A percentile compares a stretch with the other conserved stretches of the same genome.
phyloP scores from a whole-genome alignment of 1,140 invertebrate species.

The Lordiphosa clarofinis region DNA sequence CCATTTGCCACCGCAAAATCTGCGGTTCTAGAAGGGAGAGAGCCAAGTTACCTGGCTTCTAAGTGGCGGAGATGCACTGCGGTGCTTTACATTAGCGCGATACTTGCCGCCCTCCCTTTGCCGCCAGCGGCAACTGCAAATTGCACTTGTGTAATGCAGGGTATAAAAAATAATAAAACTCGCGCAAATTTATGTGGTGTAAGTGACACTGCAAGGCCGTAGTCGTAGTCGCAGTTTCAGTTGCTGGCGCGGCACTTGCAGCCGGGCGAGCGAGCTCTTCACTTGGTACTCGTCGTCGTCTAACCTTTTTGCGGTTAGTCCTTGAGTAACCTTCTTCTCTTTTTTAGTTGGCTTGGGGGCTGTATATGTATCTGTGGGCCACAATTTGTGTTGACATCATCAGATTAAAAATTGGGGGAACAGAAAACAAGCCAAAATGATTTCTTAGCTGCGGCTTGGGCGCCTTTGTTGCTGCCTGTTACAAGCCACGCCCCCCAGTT shows the following conservation, averaged over 20 bases:
- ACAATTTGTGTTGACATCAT: constrained; percentile 78
- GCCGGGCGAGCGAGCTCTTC: constrained; percentile 22
- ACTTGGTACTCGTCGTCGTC: constrained; percentile 58
- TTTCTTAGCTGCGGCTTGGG: constrained; percentile 46
- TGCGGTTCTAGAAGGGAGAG: too few relatives aligned
- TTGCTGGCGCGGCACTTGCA: constrained; percentile 31
- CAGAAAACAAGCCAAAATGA: constrained; percentile 69
- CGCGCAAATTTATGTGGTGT: constrained; percentile 59
- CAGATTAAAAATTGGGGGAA: constrained; percentile 71
- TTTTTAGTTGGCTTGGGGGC: constrained; percentile 8
- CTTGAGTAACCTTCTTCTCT: constrained; percentile 58
- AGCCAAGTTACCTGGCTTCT: too few relatives aligned
- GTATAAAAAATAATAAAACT: constrained; percentile 44
- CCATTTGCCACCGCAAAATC: too few relatives aligned
- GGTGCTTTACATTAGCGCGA: constrained; percentile 65
- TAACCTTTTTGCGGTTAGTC: constrained; percentile 72
- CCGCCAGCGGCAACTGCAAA: constrained; percentile 60
- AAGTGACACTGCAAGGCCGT: constrained; percentile 72
- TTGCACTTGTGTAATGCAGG: constrained; percentile 65
- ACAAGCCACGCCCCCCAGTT: constrained; percentile 18
- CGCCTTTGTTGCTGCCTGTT: constrained; percentile 25
- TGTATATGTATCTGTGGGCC: constrained; percentile 31
- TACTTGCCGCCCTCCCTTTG: constrained; percentile 35
- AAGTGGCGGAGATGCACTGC: constrained; percentile 11
- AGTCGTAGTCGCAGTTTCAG: constrained; percentile 12